Conservation (phyloP, 2,888 invertebrate genomes). For the Chrysotoxum bicinctum region DNA sequence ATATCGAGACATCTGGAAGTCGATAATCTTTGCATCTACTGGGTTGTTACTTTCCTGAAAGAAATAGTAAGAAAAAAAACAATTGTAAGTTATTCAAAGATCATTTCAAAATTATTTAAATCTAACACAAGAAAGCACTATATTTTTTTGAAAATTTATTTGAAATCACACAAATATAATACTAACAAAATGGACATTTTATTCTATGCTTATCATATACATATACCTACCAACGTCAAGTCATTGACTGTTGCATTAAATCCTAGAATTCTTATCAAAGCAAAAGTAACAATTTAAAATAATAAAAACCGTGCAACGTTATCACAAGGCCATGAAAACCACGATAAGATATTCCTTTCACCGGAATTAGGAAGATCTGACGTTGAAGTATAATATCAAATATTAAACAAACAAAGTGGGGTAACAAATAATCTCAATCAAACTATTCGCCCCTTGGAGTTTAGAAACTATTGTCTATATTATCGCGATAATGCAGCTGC, state of each 20-base stretch:
- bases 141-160: not conserved
- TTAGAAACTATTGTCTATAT: conserved; percentile 10
- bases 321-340: not conserved
- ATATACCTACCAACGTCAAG: conserved; percentile 18
- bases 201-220: no score
- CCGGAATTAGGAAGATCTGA: conserved; percentile 13
- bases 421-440: not conserved
- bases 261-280: conserved; percentile 16
- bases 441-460: conserved; percentile 20
- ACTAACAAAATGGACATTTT: no score
- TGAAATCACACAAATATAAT: no score
- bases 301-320: not conserved
- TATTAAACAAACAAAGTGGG: not conserved
- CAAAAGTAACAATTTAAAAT: not conserved
- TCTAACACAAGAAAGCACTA: no score
- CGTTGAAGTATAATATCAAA: not conserved
- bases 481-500: conserved; percentile 37
- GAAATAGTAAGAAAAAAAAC: not conserved
- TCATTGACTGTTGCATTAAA: conserved; percentile 12
- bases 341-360: not conserved
- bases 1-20: conserved; percentile 79
- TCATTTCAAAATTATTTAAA: no score
- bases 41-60: conserved; percentile 73
- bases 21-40: conserved; percentile 76
- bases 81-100: no score